Evolutionary conservation across 1,140 invertebrate genomes (phyloP), one percentile per base, ranked within the genome.

Genomic region (Scaptomyza hsui): DNA sequence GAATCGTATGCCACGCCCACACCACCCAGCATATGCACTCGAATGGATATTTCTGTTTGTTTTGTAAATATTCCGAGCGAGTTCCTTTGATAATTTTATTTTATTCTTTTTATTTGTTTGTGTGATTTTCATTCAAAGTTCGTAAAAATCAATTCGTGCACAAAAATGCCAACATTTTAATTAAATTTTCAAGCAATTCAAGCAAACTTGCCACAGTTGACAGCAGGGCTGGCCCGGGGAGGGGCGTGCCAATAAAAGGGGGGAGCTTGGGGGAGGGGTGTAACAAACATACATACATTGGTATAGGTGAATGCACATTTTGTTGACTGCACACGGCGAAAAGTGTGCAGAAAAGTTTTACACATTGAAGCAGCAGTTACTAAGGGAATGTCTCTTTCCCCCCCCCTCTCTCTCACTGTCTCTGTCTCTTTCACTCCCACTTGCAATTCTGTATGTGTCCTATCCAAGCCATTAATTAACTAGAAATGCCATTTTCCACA

Each of bases 401-500:
- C 29, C n/a, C 15, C 24, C 4, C n/a, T 5, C 37, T 16, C 45
- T 12, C 29, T 35, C 26, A 12, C 39, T 26, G 26, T 35, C 24
- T 13, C 26, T 9, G 29, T 53, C 49, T 52, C n/a, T 21, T 19
- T 39, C 19, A 24, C 18, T n/a, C 32, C 4, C 0, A n/a, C 12
- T 37, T n/a, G 32, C 32, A n/a, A 29, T 37, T 37, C 32, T 37
- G 32, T 37, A 37, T 37, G 10, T 45, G 21, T 55, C 37, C 71
- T 72, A 61, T 45, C 16, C 72, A 59, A 60, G 77, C 82, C 78
- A 88, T 88, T 88, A 88, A 88, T 88, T 88, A 88, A 88, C 82
- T 88, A 88, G 78, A 88, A 88, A 88, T 88, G 82, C 71, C 78
- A 88, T 88, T 88, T 88, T 88, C 83, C 75, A 88, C 82, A 88